Base-by-base conservation (phyloP, 1,140 invertebrate species). In the Solenopsis fugax region DNA sequence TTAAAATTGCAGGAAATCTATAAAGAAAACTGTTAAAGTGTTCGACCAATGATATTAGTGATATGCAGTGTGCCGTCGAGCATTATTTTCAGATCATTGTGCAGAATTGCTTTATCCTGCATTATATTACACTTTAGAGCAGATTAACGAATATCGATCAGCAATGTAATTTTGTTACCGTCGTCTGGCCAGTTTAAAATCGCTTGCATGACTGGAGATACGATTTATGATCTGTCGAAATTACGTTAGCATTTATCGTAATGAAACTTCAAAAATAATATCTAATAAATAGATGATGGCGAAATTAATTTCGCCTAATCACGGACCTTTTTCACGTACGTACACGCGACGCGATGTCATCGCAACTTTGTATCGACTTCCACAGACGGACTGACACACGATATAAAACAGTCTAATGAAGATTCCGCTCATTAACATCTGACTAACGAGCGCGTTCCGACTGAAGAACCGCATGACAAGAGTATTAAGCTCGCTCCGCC, bases 381-480 rank as follows among this genome's bases (percentile, higher is more conserved):
- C 67, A 34, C 54, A 48, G 41, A 48, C 21, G 24, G 37, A 41
- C 34, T 37, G 37, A 60, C 69, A 73, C 24, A 50, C 48, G 84
- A 67, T 86, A 81, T 81, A 86, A 86, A 80, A 78, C 60, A 50
- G 52, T 78, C 41, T 88, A 88, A 86, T 87, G 89, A 87, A 90
- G 86, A 90, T 81, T 85, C 78, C 71, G 88, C 89, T 90, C 89
- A 88, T 90, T 90, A 90, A 90, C 89, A 71, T 76, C 50, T 45
- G 69, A n/a, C 86, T 90, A 90, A 90, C 89, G 86, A 90, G 89
- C 73, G 34, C 54, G 52, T 48, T 69, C 48, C 73, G 60, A 45
- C 81, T 71, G 58, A 87, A 81, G 80, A 76, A 87, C 81, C 85
- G 71, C 64, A 54, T 18, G 65, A 87, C 77, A 81, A 87, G 85